A percentile compares a stretch with the other conserved stretches of the same genome.
These are phyloP conservation scores for Anabacerthia variegaticeps DNA, from an alignment of 2,797 vertebrate genomes.

Conservation along the genomic window DNA sequence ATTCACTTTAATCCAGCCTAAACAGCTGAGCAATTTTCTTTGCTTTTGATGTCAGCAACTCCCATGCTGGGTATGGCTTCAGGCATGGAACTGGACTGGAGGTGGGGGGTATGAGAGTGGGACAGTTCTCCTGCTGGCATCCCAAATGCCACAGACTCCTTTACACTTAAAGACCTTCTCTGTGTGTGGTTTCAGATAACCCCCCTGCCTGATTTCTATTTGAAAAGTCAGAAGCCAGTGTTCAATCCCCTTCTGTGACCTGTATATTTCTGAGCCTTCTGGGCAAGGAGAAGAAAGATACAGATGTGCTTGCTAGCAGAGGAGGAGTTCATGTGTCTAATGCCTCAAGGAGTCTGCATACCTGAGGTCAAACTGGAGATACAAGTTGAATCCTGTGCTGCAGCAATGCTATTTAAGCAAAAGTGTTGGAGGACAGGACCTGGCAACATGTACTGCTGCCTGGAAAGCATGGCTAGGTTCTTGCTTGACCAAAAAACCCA, in stretches of 20 bases:
- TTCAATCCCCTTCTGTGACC: not conserved
- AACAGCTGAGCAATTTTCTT: not conserved
- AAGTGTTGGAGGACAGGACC: not conserved
- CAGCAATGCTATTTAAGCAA: not conserved
- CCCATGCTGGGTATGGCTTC: not conserved
- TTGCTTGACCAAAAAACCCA: not conserved
- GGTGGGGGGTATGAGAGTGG: not conserved
- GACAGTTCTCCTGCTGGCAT: not conserved
- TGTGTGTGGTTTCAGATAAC: not conserved
- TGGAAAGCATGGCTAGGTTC: not conserved
- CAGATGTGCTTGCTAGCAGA: not conserved
- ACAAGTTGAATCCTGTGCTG: not conserved
- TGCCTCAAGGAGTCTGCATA: not conserved
- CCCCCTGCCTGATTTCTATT: not conserved
- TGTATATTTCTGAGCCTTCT: not conserved
- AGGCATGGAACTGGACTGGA: not conserved
- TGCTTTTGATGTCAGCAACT: not conserved
- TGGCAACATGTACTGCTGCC: not conserved
- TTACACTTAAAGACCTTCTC: not conserved
- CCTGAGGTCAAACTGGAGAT: not conserved
- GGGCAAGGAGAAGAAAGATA: not conserved
- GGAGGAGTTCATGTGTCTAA: not conserved
- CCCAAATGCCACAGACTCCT: not conserved
- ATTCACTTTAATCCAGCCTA: not conserved
- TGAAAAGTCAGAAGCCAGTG: not conserved